Conservation (phyloP, 2,113 vertebrate genomes). For the Anguilla japonica region DNA sequence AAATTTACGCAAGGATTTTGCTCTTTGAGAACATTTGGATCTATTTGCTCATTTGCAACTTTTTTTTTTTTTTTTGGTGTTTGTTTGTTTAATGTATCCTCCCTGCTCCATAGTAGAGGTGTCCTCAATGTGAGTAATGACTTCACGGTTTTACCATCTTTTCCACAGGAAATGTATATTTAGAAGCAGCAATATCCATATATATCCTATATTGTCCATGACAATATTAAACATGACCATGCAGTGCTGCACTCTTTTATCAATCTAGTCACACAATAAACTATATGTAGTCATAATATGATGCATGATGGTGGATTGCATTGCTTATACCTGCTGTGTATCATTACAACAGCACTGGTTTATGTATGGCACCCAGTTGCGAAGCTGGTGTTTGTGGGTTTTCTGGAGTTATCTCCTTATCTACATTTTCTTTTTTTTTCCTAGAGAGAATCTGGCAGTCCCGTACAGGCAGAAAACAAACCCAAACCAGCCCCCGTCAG, state of each 20-base stretch:
- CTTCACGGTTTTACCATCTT: background rate
- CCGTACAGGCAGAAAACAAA: background rate
- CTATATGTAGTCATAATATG: background rate
- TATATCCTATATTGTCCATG: background rate
- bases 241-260: background rate
- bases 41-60: background rate
- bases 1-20: no score
- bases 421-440: background rate
- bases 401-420: background rate
- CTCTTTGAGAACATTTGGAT: background rate
- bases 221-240: background rate
- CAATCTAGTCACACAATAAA: background rate
- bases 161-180: background rate
- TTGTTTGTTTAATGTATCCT: no score
- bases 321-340: background rate
- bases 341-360: background rate
- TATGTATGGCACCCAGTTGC: background rate
- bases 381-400: background rate
- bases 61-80: no score
- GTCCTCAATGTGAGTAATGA: background rate
- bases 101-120: background rate
- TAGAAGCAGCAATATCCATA: background rate
- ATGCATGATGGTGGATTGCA: constrained; percentile 3
- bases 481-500: constrained; percentile 18
- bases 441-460: constrained; percentile 28